These are phyloP conservation scores for Drosophila suboccidentalis DNA, from an alignment of 2,888 invertebrate species.

Conservation along the genomic window DNA sequence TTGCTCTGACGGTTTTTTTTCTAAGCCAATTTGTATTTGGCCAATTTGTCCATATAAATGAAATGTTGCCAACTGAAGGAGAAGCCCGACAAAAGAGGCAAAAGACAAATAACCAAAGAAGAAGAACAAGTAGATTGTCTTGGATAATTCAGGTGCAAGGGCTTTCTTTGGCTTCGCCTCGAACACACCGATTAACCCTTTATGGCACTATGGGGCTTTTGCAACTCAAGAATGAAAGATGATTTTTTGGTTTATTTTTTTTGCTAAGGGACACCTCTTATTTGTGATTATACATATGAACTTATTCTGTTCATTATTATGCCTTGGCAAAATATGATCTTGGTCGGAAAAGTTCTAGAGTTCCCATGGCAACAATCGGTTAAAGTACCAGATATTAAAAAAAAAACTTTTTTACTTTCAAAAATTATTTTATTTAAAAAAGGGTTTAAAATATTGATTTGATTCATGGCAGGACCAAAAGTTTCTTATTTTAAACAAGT, in stretches of 20 bases:
- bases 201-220: background rate
- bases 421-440: no score
- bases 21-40: conserved; percentile 56
- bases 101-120: background rate
- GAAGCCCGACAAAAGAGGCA: conserved; percentile 14
- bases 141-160: conserved; percentile 27
- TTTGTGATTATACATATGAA: no score
- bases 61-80: conserved; percentile 20
- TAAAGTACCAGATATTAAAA: background rate
- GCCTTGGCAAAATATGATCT: no score
- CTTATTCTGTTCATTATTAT: no score
- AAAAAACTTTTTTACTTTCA: background rate
- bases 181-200: background rate
- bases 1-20: conserved; percentile 8
- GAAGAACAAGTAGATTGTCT: conserved; percentile 5
- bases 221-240: no score
- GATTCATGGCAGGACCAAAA: no score
- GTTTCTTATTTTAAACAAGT: no score
- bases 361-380: background rate
- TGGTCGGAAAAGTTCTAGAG: no score
- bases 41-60: conserved; percentile 34
- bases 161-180: conserved; percentile 34
- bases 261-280: no score
- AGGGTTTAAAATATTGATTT: no score
- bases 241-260: no score